phyloP scores from a whole-genome alignment of 2,888 invertebrate genomes.

The Pantelozetes paolii region DNA sequence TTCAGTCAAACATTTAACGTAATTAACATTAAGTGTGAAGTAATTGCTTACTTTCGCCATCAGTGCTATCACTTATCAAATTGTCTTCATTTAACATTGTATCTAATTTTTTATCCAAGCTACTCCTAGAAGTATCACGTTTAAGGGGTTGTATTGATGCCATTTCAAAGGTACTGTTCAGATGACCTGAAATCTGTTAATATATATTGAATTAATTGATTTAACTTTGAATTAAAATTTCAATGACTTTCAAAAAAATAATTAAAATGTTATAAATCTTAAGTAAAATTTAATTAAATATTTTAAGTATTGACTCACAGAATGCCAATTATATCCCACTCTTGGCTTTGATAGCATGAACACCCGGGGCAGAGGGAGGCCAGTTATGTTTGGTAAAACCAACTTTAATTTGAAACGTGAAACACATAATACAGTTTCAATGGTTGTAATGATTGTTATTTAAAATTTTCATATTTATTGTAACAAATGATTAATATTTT shows the following conservation, averaged over 20 bases:
- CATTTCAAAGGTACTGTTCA: conserved; percentile 94
- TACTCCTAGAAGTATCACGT: not conserved
- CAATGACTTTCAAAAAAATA: not conserved
- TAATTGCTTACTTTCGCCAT: not conserved
- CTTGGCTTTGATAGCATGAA: conserved; percentile 87
- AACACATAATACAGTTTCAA: no score
- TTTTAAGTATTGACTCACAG: conserved; percentile 66
- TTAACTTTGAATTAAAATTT: not conserved
- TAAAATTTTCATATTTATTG: not conserved
- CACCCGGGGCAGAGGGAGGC: conserved; percentile 84
- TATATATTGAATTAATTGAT: not conserved
- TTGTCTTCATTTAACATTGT: not conserved
- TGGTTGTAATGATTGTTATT: not conserved
- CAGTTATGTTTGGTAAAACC: conserved; percentile 77
- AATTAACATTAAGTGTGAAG: no score
- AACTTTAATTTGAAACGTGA: conserved; percentile 20
- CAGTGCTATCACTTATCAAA: not conserved
- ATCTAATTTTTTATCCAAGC: not conserved
- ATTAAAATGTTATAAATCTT: not conserved
- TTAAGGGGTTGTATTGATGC: conserved; percentile 77
- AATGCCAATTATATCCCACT: conserved; percentile 88
- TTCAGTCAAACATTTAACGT: no score
- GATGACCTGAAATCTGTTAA: conserved; percentile 79
- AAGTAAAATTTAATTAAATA: not conserved
- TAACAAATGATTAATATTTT: not conserved